Conservation (phyloP, 2,797 vertebrate genomes). For the Cynodonichthys magdalenae region DNA sequence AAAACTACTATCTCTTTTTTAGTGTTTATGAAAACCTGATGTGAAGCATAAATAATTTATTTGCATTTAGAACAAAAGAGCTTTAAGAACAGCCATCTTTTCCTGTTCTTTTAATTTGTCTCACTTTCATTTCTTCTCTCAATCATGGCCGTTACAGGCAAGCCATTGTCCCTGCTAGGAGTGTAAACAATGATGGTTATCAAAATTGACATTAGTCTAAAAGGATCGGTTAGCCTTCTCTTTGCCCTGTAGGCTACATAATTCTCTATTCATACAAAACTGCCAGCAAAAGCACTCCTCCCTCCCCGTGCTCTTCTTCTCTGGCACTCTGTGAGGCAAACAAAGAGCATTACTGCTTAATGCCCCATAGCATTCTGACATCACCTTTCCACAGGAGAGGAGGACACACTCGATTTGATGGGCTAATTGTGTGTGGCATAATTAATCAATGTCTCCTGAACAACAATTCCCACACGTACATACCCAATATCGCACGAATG, state of each 20-base stretch:
- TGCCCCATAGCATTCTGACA: slow-evolving; percentile 81
- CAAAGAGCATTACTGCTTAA: slow-evolving; percentile 73
- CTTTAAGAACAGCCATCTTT: slow-evolving; percentile 38
- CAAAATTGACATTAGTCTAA: slow-evolving; percentile 77
- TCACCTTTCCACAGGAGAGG: slow-evolving; percentile 82
- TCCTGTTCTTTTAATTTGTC: slow-evolving; percentile 58
- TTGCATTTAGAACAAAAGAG: slow-evolving; percentile 56
- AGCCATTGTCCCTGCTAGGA: slow-evolving; percentile 61
- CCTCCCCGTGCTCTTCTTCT: slow-evolving; percentile 45
- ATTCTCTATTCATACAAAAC: slow-evolving; percentile 60
- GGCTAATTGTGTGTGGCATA: slow-evolving; percentile 85
- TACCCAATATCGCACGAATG: slow-evolving; percentile 62
- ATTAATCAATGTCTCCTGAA: slow-evolving; percentile 85
- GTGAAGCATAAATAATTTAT: slow-evolving; percentile 34
- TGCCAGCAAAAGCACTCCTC: slow-evolving; percentile 41
- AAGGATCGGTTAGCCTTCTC: slow-evolving; percentile 69
- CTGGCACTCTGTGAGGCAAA: slow-evolving; percentile 68
- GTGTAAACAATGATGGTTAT: slow-evolving; percentile 75
- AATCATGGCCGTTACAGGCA: slow-evolving; percentile 65
- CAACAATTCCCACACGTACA: slow-evolving; percentile 67
- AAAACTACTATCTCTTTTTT: background rate
- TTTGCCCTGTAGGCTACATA: slow-evolving; percentile 53
- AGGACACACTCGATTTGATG: slow-evolving; percentile 84
- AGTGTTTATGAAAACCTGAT: slow-evolving; percentile 18
- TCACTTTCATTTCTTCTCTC: slow-evolving; percentile 71